Conservation (phyloP, 2,797 vertebrate genomes). For the Cossypha polioptera region DNA sequence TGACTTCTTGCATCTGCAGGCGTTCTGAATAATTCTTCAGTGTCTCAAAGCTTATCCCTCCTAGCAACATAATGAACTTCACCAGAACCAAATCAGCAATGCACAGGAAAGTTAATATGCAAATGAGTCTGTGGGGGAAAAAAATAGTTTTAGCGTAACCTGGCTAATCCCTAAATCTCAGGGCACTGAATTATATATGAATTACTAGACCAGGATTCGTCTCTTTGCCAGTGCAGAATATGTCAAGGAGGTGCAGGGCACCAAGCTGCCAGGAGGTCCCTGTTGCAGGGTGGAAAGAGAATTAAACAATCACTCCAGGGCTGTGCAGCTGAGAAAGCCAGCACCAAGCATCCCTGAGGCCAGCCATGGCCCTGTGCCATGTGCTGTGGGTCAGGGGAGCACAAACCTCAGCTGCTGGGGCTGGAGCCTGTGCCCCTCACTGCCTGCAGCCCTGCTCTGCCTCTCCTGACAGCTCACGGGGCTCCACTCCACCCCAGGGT, state of each 20-base stretch:
- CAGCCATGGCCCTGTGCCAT: not conserved
- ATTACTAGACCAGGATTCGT: not conserved
- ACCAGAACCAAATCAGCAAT: slow-evolving; percentile 17
- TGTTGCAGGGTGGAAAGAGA: not conserved
- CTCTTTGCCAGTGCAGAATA: not conserved
- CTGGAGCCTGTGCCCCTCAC: not conserved
- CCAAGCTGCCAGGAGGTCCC: not conserved
- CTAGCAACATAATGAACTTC: slow-evolving; percentile 41
- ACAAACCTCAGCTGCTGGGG: not conserved
- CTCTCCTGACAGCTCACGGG: not conserved
- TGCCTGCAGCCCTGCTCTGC: not conserved
- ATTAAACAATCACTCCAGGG: not conserved
- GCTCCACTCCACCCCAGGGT: not conserved
- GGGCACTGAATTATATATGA: not conserved
- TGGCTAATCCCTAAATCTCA: slow-evolving; percentile 3
- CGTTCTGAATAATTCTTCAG: not conserved
- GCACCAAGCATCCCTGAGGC: not conserved
- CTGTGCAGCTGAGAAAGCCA: not conserved
- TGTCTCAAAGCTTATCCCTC: slow-evolving; percentile 13
- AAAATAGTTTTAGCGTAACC: not conserved
- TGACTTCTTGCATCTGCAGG: slow-evolving; percentile 28
- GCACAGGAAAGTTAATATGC: slow-evolving; percentile 2
- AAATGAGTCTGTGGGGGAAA: not conserved
- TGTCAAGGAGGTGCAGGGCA: fast-evolving
- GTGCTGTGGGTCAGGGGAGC: not conserved